These are phyloP conservation scores for Bombycilla garrulus DNA, from an alignment of 2,113 vertebrate genomes.

Conservation along the genomic window DNA sequence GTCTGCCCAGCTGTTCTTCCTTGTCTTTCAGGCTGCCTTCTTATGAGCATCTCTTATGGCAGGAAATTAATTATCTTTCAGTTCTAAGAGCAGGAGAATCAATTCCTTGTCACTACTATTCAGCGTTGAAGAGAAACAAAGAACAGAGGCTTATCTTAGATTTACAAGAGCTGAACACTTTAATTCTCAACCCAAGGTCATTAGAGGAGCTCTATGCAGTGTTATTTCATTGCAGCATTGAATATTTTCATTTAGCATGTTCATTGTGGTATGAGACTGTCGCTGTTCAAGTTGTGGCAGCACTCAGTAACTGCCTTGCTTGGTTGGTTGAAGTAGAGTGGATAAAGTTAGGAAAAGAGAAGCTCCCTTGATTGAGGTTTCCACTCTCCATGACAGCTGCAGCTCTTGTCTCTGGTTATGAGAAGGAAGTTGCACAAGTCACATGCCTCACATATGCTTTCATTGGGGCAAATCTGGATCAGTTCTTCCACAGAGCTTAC, in stretches of 20 bases:
- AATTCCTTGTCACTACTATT: neutral
- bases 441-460: neutral
- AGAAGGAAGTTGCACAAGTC: neutral
- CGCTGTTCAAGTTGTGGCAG: neutral
- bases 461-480: neutral
- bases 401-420: neutral
- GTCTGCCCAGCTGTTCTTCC: neutral
- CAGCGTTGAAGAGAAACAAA: neutral
- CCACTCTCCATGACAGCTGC: neutral
- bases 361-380: neutral
- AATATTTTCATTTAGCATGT: neutral
- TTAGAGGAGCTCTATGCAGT: neutral
- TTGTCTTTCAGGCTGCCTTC: neutral
- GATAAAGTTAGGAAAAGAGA: neutral
- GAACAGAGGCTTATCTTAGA: neutral
- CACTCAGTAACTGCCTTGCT: neutral
- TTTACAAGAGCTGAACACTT: neutral
- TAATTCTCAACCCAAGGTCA: neutral
- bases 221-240: neutral
- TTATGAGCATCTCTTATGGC: neutral
- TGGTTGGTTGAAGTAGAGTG: neutral
- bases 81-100: neutral
- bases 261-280: neutral
- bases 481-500: neutral
- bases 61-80: conserved; percentile 15